Base-by-base conservation (phyloP, 1,140 invertebrate species). In the Stegodyphus dumicola region DNA sequence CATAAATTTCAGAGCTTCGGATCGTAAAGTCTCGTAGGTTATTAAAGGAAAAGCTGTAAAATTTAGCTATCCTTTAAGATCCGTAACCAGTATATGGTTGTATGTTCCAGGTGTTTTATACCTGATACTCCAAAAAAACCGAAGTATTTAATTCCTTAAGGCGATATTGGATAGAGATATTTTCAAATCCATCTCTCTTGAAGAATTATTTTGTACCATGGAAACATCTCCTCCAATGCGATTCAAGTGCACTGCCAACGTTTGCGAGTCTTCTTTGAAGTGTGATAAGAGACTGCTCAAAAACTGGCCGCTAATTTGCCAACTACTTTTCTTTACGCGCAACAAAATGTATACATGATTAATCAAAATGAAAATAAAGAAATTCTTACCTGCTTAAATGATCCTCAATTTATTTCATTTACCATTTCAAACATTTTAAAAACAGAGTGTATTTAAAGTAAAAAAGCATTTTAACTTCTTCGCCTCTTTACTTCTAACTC, bases 121-220 rank as follows among this genome's bases (percentile, higher is more conserved):
- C 51, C 70, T 73, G 70, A 52, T 73, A 52, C 17, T 51, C 11
- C 33, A 73, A 73, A 73, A 17, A 73, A 11, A 17, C 70, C 11
- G 13, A 52, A 53, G 11, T n/a, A 52, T 49, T 15, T 13, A 51
- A 73, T 67, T 7, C 7, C n/a, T 17, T 67, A 9, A 67, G 56
- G 9, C 17, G 7, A 15, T n/a, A 17, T 7, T n/a, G 17, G 65
- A 77, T 13, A 17, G 51, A 65, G 60, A 77, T 77, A 66, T 77
- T 51, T 51, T 65, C 5, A 13, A 65, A 66, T 51, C 52, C 10
- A 64, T 33, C 48, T 65, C 48, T 77, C 75, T 51, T 17, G 13
- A 65, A 77, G 60, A 49, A 65, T 65, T 77, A 66, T 77, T 77
- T 77, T 77, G 11, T 77, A 77, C n/a, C 48, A 77, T 52, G n/a